A percentile compares a stretch with the other conserved stretches of the same genome.
These are phyloP conservation scores for Chlorodrepanis virens DNA, from an alignment of 2,113 vertebrate genomes.

Conservation along the genomic window DNA sequence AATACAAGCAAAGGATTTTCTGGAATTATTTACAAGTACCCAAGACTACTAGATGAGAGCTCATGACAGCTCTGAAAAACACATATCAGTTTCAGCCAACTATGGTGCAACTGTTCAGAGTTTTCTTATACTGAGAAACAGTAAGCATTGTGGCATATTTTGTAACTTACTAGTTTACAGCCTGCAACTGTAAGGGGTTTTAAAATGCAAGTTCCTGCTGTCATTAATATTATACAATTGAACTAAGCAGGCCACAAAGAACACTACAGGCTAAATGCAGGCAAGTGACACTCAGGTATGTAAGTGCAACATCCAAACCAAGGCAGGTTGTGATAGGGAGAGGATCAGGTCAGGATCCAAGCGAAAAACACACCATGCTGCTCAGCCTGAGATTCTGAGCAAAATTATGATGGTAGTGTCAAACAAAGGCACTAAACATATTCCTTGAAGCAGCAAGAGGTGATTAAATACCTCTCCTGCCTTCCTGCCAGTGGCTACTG, in stretches of 20 bases:
- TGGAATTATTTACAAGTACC: background rate
- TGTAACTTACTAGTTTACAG: background rate
- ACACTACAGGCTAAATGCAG: background rate
- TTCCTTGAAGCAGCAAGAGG: background rate
- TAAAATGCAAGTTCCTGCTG: background rate
- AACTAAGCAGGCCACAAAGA: background rate
- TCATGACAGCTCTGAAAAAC: background rate
- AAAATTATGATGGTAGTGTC: background rate
- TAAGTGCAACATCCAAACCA: background rate
- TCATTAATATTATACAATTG: background rate
- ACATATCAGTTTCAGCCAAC: background rate
- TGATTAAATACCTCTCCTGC: background rate
- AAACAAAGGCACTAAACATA: background rate
- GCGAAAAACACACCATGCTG: background rate
- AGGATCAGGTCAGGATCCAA: background rate
- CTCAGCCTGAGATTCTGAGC: background rate
- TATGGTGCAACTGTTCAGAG: background rate
- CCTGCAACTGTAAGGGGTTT: background rate
- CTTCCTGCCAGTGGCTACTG: background rate
- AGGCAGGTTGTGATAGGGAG: background rate
- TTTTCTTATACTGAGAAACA: background rate
- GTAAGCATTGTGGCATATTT: background rate
- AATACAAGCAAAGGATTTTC: background rate
- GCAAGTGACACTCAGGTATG: background rate
- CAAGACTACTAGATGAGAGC: background rate